Percentiles rank a stretch among this genome's conserved stretches.
phyloP scores from a whole-genome alignment of 1,140 invertebrate genomes.

The Drosophila dunni region DNA sequence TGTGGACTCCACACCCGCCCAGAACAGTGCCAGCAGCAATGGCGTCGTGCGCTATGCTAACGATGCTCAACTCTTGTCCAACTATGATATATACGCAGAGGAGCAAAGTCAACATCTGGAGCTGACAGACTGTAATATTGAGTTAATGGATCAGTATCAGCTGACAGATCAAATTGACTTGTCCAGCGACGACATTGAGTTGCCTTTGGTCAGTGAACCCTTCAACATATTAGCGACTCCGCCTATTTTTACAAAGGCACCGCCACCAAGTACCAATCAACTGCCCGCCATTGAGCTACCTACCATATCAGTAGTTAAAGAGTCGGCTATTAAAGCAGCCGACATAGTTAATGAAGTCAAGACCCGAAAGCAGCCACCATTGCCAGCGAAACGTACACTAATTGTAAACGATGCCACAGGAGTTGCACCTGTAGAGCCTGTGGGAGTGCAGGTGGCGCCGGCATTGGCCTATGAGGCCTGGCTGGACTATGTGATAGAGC shows the following conservation, averaged over 20 bases:
- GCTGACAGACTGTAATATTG: slow-evolving; percentile 78
- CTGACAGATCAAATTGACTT: slow-evolving; percentile 77
- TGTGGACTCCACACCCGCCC: slow-evolving; percentile 54
- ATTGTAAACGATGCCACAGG: slow-evolving; percentile 56
- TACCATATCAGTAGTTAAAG: slow-evolving; percentile 70
- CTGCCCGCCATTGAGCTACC: slow-evolving; percentile 66
- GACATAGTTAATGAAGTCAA: slow-evolving; percentile 69
- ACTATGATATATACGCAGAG: slow-evolving; percentile 60
- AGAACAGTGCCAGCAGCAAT: slow-evolving; percentile 21
- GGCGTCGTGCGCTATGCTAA: slow-evolving; percentile 63
- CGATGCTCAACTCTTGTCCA: slow-evolving; percentile 71
- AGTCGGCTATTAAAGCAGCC: slow-evolving; percentile 56
- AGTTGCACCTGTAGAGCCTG: slow-evolving; percentile 9
- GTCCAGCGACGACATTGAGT: slow-evolving; percentile 71
- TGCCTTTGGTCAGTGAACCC: slow-evolving; percentile 62
- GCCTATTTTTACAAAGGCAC: slow-evolving; percentile 44
- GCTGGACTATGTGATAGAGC: slow-evolving; percentile 78
- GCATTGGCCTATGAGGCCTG: slow-evolving; percentile 66
- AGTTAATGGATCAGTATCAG: slow-evolving; percentile 79
- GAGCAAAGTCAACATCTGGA: slow-evolving; percentile 58
- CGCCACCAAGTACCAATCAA: slow-evolving; percentile 44
- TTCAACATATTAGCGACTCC: slow-evolving; percentile 64
- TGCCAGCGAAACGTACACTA: slow-evolving; percentile 66
- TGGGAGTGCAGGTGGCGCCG: slow-evolving; percentile 48
- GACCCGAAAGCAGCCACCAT: slow-evolving; percentile 55